Conservation (phyloP, 2,797 vertebrate species). For the Chelon auratus region DNA sequence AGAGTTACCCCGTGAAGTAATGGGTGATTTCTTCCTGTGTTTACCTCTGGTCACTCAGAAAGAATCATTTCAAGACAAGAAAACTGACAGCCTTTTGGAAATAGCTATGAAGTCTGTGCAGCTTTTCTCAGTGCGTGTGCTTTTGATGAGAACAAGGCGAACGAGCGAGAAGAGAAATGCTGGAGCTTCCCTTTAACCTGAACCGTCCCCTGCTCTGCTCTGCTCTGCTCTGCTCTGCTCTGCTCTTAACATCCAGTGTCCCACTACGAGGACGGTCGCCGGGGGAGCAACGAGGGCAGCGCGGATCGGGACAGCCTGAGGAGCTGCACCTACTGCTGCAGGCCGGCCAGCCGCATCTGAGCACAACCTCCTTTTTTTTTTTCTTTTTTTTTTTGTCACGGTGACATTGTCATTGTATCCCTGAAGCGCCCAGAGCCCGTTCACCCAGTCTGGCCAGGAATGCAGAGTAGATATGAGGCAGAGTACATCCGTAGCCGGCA, state of each 20-base stretch:
- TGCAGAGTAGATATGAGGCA: slow-evolving; percentile 77
- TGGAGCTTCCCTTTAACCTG: neutral
- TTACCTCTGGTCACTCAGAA: neutral
- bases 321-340: slow-evolving; percentile 88
- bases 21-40: neutral
- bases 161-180: neutral
- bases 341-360: slow-evolving; percentile 88
- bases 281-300: slow-evolving; percentile 81
- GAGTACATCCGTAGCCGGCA: slow-evolving; percentile 61
- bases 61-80: neutral
- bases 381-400: slow-evolving; percentile 20
- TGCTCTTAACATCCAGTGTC: slow-evolving; percentile 76
- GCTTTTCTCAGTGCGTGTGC: neutral
- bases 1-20: neutral
- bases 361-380: slow-evolving; percentile 33
- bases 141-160: neutral
- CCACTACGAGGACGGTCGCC: slow-evolving; percentile 84
- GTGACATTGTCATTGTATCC: slow-evolving; percentile 48
- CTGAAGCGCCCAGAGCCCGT: slow-evolving; percentile 56
- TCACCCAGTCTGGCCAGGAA: slow-evolving; percentile 84
- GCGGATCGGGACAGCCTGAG: slow-evolving; percentile 84
- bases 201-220: neutral
- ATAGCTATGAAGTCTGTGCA: too few species aligned
- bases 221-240: neutral
- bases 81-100: neutral